These are phyloP conservation scores for Formica exsecta DNA, from an alignment of 1,140 invertebrate species.

Conservation along the genomic window DNA sequence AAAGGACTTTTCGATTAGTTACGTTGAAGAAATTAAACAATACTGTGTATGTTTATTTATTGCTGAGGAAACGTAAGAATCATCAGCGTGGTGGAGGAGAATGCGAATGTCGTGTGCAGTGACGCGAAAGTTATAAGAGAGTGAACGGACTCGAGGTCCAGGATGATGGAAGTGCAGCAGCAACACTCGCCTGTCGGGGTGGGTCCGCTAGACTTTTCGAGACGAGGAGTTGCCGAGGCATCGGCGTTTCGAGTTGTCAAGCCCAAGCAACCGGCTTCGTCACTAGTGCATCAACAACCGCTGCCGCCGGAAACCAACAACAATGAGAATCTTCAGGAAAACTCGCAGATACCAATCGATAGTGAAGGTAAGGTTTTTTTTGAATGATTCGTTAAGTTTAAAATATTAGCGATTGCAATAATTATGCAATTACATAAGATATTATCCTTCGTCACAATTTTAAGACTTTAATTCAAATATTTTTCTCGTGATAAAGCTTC, in stretches of 20 bases:
- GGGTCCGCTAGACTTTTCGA: conserved; percentile 85
- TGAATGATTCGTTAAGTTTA: neutral
- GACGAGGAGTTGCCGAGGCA: conserved; percentile 84
- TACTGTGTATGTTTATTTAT: conserved; percentile 55
- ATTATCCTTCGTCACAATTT: neutral
- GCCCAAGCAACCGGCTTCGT: conserved; percentile 81
- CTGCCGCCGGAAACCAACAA: conserved; percentile 80
- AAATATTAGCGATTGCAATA: neutral
- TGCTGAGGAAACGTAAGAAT: neutral
- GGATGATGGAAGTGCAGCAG: conserved; percentile 86
- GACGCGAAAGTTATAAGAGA: conserved; percentile 55
- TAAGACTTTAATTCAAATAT: neutral
- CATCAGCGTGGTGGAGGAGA: conserved; percentile 21
- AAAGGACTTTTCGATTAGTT: neutral
- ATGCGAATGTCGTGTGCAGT: conserved; percentile 70
- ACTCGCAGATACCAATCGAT: conserved; percentile 74
- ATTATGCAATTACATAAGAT: neutral
- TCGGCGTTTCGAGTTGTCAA: conserved; percentile 85
- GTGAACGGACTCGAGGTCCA: conserved; percentile 64
- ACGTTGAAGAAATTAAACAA: neutral
- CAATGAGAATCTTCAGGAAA: conserved; percentile 82
- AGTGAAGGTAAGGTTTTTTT: conserved; percentile 74
- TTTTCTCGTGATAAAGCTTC: neutral
- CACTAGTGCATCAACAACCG: conserved; percentile 77
- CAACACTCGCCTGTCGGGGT: conserved; percentile 85